Percentiles rank a stretch among this genome's conserved stretches.
Evolutionary conservation across 2,113 vertebrate genomes (phyloP).

Genomic region (Brachyhypopomus occidentalis): DNA sequence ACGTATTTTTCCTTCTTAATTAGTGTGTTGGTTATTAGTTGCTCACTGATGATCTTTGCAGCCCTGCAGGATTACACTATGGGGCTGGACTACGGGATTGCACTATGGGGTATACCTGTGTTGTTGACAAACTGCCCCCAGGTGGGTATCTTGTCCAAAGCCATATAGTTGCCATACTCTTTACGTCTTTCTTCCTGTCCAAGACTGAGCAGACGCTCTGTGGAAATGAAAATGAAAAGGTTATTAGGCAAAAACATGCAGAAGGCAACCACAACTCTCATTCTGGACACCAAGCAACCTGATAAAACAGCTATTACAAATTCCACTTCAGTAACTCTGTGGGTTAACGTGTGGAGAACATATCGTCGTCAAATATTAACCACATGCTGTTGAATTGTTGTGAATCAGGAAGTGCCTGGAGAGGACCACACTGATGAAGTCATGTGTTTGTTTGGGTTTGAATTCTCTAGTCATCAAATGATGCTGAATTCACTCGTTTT

Average conservation of each 20-base stretch:
- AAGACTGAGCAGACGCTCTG: constrained; percentile 90
- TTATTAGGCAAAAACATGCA: neutral
- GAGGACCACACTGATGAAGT: too few relatives aligned
- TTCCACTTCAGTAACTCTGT: too few relatives aligned
- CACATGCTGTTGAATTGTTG: neutral
- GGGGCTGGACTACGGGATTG: neutral
- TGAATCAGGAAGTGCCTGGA: neutral
- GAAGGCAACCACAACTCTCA: neutral
- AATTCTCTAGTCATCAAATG: too few relatives aligned
- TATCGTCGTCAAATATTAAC: neutral
- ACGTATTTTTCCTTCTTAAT: neutral
- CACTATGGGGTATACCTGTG: constrained; percentile 45
- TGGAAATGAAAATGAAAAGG: constrained; percentile 16
- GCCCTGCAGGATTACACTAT: neutral
- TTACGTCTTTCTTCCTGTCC: constrained; percentile 88
- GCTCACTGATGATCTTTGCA: neutral
- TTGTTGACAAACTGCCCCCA: constrained; percentile 83
- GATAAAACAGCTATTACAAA: too few relatives aligned
- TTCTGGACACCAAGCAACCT: too few relatives aligned
- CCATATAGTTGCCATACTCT: constrained; percentile 83
- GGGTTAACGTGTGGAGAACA: too few relatives aligned
- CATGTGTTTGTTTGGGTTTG: too few relatives aligned
- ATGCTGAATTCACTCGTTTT: too few relatives aligned
- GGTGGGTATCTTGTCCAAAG: constrained; percentile 80
- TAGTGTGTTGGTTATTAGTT: neutral